Evolutionary conservation across 2,113 vertebrate species (phyloP), one percentile per base, ranked within the genome.

Genomic region (Cepphus grylle): DNA sequence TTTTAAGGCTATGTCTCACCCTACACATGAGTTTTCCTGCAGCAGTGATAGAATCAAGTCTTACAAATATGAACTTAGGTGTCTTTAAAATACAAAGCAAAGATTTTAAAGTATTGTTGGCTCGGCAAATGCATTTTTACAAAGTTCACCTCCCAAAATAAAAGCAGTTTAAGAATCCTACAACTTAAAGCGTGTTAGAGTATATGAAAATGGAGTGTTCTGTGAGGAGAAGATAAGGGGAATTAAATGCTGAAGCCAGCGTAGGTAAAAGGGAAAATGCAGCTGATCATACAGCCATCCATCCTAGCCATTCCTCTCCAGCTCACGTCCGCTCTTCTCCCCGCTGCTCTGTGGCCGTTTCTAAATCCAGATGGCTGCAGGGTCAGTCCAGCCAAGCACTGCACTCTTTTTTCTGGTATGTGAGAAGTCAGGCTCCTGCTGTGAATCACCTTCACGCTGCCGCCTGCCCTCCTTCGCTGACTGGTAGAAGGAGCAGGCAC

Each of bases 41-140:
- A 56, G 21, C 29, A 36, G 9, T 49, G 38, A 43, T 19, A 94
- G 80, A 86, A 82, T 32, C 8, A 53, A 49, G n/a, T 53, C 66
- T 70, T 85, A 53, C 15, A 86, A 83, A n/a, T 73, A 6, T 61
- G 53, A 76, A 56, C 34, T 36, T 52, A 7, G 6, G 7, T 88
- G 52, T 80, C 52, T 83, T 61, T 49, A 63, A 62, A 82, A 88
- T 53, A 66, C 19, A 45, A 63, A 90, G 9, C 56, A 90, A 82
- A 43, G 47, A 63, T 66, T 95, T 71, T 78, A 84, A 91, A 90
- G 43, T 56, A 16, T 63, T 78, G 27, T 90, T 93, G 78, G 17
- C 81, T 88, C 61, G 30, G 72, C 27, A 90, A 73, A 43, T 81
- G 20, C 38, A 22, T 92, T 96, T 94, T 92, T 86, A 78, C 8